phyloP scores from a whole-genome alignment of 2,113 vertebrate genomes.

The Enhydra lutris region DNA sequence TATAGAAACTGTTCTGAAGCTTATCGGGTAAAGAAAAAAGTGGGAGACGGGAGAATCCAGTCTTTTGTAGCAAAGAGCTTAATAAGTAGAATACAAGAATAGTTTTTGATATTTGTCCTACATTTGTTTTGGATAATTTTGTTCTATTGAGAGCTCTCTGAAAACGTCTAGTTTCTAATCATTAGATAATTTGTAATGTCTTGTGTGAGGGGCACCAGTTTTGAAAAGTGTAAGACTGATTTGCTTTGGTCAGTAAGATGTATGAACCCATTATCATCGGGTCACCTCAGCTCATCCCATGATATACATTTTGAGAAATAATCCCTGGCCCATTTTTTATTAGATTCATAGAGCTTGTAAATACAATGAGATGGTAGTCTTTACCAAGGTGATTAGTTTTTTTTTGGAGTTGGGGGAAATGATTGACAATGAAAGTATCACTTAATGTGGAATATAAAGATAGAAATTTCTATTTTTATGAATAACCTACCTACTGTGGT shows the following conservation, averaged over 20 bases:
- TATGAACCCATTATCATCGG: background rate
- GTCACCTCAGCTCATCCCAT: background rate
- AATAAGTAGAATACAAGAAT: slow-evolving; percentile 20
- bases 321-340: background rate
- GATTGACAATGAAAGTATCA: background rate
- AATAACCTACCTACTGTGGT: background rate
- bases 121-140: slow-evolving; percentile 47
- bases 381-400: background rate
- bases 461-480: background rate
- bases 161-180: slow-evolving; percentile 9
- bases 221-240: background rate
- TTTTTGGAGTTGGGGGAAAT: background rate
- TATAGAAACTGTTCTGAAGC: slow-evolving; percentile 67
- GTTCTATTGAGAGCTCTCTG: background rate
- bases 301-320: background rate
- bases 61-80: slow-evolving; percentile 52
- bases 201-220: background rate
- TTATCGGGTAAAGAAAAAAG: slow-evolving; percentile 71
- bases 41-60: background rate
- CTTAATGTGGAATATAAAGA: background rate
- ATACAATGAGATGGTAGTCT: background rate
- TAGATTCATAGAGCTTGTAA: background rate
- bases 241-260: background rate
- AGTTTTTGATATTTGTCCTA: slow-evolving; percentile 22
- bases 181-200: slow-evolving; percentile 18